phyloP scores from a whole-genome alignment of 2,888 invertebrate genomes.

The Xestia ashworthii region DNA sequence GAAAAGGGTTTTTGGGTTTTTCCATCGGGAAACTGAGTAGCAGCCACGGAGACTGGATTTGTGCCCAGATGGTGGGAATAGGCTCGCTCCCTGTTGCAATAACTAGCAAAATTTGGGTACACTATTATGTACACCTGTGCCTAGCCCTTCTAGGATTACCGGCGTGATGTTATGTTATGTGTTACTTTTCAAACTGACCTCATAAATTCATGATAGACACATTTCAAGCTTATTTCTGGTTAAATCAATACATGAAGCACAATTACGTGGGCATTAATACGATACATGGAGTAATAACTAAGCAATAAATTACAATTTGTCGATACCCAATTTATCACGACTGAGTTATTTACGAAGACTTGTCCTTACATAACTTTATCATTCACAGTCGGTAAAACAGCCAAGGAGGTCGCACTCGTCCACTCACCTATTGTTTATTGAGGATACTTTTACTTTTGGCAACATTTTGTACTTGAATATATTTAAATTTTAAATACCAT shows the following conservation, averaged over 20 bases:
- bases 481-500: slow-evolving; percentile 41
- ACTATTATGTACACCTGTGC: neutral
- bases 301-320: slow-evolving; percentile 31
- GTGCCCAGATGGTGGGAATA: neutral
- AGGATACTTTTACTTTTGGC: slow-evolving; percentile 59
- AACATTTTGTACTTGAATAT: slow-evolving; percentile 34
- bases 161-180: neutral
- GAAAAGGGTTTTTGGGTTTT: neutral
- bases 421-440: slow-evolving; percentile 21
- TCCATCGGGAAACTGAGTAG: neutral
- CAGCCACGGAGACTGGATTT: neutral
- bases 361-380: slow-evolving; percentile 41
- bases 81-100: neutral
- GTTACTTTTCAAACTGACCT: neutral
- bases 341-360: slow-evolving; percentile 21
- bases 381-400: slow-evolving; percentile 20
- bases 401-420: slow-evolving; percentile 51
- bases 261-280: neutral
- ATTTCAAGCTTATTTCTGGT: neutral
- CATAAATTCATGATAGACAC: neutral
- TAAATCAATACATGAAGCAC: neutral
- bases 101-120: no score
- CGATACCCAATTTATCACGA: slow-evolving; percentile 20
- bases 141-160: neutral
- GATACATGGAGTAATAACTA: neutral